phyloP scores from a whole-genome alignment of 2,797 vertebrate species.

The Chelonia mydas region DNA sequence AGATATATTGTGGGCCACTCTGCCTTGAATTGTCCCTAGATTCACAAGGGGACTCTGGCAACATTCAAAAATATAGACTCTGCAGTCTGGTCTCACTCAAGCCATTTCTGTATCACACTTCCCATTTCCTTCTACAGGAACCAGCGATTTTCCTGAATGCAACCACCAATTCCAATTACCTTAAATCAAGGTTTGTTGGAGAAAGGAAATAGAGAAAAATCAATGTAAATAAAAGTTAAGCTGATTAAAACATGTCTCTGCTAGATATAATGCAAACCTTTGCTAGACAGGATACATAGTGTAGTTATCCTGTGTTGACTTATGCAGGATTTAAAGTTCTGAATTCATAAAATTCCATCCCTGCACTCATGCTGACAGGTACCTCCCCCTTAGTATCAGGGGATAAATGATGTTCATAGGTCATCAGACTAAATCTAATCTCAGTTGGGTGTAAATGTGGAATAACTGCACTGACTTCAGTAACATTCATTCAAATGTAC shows the following conservation, averaged over 20 bases:
- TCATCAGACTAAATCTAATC: background rate
- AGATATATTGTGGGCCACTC: too few relatives aligned
- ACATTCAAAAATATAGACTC: background rate
- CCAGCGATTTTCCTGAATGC: background rate
- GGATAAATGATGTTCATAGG: background rate
- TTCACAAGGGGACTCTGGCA: too few relatives aligned
- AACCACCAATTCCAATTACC: background rate
- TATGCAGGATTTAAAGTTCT: slow-evolving; percentile 20
- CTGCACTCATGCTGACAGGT: background rate
- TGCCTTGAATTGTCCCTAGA: too few relatives aligned
- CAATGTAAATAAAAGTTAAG: background rate
- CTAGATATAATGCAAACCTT: background rate
- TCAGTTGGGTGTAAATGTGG: background rate
- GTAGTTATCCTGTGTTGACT: background rate
- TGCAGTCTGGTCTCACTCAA: background rate
- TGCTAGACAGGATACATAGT: background rate
- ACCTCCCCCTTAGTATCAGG: background rate
- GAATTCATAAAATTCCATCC: background rate
- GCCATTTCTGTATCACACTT: background rate
- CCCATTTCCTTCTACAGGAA: background rate
- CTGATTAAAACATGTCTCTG: slow-evolving; percentile 16
- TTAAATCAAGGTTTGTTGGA: slow-evolving; percentile 24
- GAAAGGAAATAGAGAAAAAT: background rate
- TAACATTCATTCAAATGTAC: background rate
- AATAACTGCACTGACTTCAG: background rate